Evolutionary conservation across 23 tunicate genomes (phyloP), one percentile per base, ranked within the genome.

Genomic region (Phallusia fumigata): DNA sequence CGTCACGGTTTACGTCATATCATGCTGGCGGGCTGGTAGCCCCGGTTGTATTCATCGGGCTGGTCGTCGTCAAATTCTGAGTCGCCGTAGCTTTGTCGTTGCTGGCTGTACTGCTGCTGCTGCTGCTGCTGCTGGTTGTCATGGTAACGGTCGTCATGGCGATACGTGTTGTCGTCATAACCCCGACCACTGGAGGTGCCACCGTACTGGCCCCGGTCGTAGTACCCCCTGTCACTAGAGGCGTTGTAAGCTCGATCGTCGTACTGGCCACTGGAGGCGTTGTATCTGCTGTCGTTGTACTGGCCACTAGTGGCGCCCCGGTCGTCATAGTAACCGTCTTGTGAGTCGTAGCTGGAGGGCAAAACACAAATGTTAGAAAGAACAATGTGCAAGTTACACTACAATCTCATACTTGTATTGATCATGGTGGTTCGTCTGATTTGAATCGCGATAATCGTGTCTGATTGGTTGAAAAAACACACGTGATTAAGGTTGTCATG

Each of bases 21-120:
- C 76, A 86, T 80, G 53, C 83, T 80, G 35, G 90, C 75, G 31
- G 90, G 84, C 53, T 86, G 90, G 82, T 86, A 86, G 33, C 90
- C 90, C 31, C 58, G 19, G 79, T 85, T 75, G 78, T 85, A 78
- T 52, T 72, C 53, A 15, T 77, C 36, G 3, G 31, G 28, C 11
- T 58, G 35, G 31, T 80, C 80, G 77, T 87, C 91, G 76, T 87
- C 91, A 64, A 81, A 81, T 58, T 87, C 91, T 33, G 72, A 74
- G 53, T 86, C 90, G 0, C 80, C 91, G 78, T 81, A 87, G 32
- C 91, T 87, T 8, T 76, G 36, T 21, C 82, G 74, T 24, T 81
- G 78, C 35, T 36, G 83, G 18, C 40, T 12, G 78, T 81, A 81
- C 31, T 85, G 76, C 8, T 84, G 36, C 6, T 81, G 74, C 32